Conservation (phyloP, 2,888 invertebrate genomes). For the Polyommatus icarus region DNA sequence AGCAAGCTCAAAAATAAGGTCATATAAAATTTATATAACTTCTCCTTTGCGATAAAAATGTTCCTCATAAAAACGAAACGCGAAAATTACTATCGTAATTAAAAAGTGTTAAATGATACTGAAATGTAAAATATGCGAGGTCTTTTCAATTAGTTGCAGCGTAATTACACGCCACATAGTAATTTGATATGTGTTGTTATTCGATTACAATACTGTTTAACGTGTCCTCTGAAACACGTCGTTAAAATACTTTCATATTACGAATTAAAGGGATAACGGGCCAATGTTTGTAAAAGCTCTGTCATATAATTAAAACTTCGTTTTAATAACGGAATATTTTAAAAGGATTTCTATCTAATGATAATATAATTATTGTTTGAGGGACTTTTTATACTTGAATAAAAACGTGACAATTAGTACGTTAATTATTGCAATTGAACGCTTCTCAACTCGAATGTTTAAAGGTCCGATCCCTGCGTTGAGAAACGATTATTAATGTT, state of each 20-base stretch:
- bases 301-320: constrained; percentile 40
- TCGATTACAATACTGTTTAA: constrained; percentile 28
- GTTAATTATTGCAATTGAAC: background rate
- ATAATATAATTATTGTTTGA: background rate
- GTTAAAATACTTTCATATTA: constrained; percentile 5
- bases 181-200: constrained; percentile 25
- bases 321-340: constrained; percentile 45
- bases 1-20: background rate
- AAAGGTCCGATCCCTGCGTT: background rate
- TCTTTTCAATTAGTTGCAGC: constrained; percentile 18
- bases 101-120: background rate
- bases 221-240: background rate
- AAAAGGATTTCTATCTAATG: background rate
- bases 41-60: background rate
- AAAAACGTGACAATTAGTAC: background rate
- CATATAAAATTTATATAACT: background rate
- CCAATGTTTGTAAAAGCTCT: constrained; percentile 35
- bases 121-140: background rate
- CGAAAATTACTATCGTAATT: background rate
- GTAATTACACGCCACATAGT: constrained; percentile 18
- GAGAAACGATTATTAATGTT: background rate
- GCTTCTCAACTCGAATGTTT: background rate
- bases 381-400: background rate
- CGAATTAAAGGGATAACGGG: constrained; percentile 24
- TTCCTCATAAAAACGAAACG: background rate